Conservation (phyloP, 53 echinoderm and acorn worm species). For the Luidia sarsii region DNA sequence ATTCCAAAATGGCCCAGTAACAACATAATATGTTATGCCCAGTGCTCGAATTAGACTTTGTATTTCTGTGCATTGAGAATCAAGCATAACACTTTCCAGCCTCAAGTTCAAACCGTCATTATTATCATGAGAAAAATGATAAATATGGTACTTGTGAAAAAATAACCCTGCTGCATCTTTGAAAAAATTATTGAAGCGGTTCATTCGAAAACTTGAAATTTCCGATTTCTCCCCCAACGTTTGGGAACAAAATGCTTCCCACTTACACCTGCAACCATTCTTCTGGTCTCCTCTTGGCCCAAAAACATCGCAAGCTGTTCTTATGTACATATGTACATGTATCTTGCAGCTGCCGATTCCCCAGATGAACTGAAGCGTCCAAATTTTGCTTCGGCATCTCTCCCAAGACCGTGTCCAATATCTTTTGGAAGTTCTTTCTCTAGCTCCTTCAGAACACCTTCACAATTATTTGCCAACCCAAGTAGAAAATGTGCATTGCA, state of each 20-base stretch:
- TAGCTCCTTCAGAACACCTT: constrained; percentile 20
- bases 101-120: constrained; percentile 48
- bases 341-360: constrained; percentile 35
- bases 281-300: constrained; percentile 60
- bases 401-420: constrained; percentile 27
- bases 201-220: constrained; percentile 58
- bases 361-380: constrained; percentile 30
- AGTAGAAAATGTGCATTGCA: constrained; percentile 62
- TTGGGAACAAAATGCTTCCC: constrained; percentile 51
- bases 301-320: constrained; percentile 60
- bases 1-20: constrained; percentile 58
- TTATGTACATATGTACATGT: too few relatives aligned
- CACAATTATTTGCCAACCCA: constrained; percentile 49
- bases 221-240: constrained; percentile 27
- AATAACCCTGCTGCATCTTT: constrained; percentile 48
- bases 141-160: constrained; percentile 36
- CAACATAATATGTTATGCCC: constrained; percentile 35
- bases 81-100: constrained; percentile 49
- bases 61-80: constrained; percentile 18
- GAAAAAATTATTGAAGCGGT: constrained; percentile 61
- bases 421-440: constrained; percentile 24
- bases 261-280: constrained; percentile 48
- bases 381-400: constrained; percentile 38
- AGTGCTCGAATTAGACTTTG: constrained; percentile 36
- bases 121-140: constrained; percentile 24